Evolutionary conservation across 2,888 invertebrate species (phyloP).

Genomic region (Agrochola lota): DNA sequence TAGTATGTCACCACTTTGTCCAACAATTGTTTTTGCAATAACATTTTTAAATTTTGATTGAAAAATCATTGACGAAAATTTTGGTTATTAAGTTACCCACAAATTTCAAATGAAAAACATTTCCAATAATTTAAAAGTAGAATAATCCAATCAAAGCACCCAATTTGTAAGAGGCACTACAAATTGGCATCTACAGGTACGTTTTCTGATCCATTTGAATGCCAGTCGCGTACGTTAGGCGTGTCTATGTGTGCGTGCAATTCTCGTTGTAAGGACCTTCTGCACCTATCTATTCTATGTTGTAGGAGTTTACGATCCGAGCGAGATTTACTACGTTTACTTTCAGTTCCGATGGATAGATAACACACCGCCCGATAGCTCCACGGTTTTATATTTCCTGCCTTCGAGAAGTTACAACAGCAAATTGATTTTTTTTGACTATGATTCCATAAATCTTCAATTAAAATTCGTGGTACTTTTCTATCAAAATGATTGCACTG

Average conservation of each 20-base stretch:
- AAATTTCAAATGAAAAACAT: too few species aligned
- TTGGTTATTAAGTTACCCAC: too few species aligned
- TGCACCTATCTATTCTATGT: neutral
- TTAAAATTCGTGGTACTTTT: neutral
- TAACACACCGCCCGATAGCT: conserved; percentile 7
- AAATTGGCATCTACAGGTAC: neutral
- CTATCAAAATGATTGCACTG: neutral
- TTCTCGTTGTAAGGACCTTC: neutral
- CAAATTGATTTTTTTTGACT: conserved; percentile 2
- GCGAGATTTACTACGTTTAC: conserved; percentile 44
- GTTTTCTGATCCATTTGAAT: neutral
- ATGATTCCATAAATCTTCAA: neutral
- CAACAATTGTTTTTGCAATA: too few species aligned
- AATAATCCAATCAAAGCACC: too few species aligned
- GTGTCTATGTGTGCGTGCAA: neutral
- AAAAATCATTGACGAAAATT: too few species aligned
- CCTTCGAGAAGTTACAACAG: neutral
- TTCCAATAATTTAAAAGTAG: too few species aligned
- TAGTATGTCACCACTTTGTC: too few species aligned
- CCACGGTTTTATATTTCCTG: conserved; percentile 15
- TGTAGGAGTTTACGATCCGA: conserved; percentile 27
- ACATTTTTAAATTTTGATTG: too few species aligned
- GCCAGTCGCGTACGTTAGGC: neutral
- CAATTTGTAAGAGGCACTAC: too few species aligned
- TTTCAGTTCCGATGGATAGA: conserved; percentile 30